Percentiles rank a stretch among this genome's conserved stretches.
Conservation (phyloP, 1,140 invertebrate genomes). For the Euura saliciscinereae region DNA sequence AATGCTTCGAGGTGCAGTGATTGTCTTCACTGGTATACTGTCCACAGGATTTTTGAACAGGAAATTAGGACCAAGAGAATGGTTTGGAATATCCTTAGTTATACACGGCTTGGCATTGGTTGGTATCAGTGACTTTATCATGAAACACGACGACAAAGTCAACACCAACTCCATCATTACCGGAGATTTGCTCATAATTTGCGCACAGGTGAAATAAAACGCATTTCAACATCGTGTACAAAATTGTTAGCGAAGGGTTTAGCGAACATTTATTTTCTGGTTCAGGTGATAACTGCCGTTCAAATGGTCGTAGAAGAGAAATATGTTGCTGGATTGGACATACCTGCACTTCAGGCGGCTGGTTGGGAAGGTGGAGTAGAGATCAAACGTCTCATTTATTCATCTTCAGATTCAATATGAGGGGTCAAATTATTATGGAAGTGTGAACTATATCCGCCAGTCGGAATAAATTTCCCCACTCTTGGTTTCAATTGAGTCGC, state of each 20-base stretch:
- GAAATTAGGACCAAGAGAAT: slow-evolving; percentile 73
- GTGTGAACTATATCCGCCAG: too few species aligned
- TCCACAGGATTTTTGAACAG: slow-evolving; percentile 87
- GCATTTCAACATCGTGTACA: neutral
- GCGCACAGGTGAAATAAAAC: slow-evolving; percentile 69
- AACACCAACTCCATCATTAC: slow-evolving; percentile 84
- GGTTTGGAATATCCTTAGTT: slow-evolving; percentile 83
- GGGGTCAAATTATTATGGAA: too few species aligned
- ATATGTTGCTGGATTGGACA: slow-evolving; percentile 81
- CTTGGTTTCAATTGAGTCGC: too few species aligned
- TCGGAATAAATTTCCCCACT: too few species aligned
- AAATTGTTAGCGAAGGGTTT: neutral
- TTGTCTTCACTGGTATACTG: slow-evolving; percentile 91
- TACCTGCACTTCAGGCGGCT: slow-evolving; percentile 84
- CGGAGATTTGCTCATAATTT: slow-evolving; percentile 90
- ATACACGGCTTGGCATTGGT: slow-evolving; percentile 83
- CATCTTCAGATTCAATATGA: neutral
- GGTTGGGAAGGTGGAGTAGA: slow-evolving; percentile 83
- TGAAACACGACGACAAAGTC: slow-evolving; percentile 54
- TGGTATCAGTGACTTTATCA: slow-evolving; percentile 78
- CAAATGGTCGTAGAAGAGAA: slow-evolving; percentile 97
- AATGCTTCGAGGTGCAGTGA: slow-evolving; percentile 95
- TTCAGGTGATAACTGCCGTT: slow-evolving; percentile 78
- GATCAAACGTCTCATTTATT: slow-evolving; percentile 3
- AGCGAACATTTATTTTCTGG: slow-evolving; percentile 16